Conservation (phyloP, 1,140 invertebrate genomes). For the Drosophila sechellia region DNA sequence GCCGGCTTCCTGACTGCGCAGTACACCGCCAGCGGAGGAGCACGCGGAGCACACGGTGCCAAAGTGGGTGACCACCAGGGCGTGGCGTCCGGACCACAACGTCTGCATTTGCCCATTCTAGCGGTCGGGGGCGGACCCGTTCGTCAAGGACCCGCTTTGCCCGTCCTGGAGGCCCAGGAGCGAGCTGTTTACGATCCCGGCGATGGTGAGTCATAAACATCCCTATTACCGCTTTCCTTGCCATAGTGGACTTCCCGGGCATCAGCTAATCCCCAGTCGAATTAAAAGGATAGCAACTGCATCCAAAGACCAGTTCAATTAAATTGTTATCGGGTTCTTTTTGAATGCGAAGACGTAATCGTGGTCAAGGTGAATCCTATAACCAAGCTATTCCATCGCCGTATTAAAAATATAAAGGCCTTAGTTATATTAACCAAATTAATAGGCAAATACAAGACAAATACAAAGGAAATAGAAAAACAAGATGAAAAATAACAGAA, state of each 20-base stretch:
- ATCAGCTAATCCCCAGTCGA: slow-evolving; percentile 11
- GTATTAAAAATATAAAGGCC: too few species aligned
- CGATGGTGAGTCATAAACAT: slow-evolving; percentile 77
- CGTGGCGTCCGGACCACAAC: slow-evolving; percentile 18
- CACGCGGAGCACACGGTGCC: neutral
- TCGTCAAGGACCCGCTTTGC: slow-evolving; percentile 17
- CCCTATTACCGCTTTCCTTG: slow-evolving; percentile 42
- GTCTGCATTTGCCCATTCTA: slow-evolving; percentile 16
- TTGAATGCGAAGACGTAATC: neutral
- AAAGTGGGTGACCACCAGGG: slow-evolving; percentile 7
- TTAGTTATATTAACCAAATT: too few species aligned
- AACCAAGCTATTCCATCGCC: too few species aligned
- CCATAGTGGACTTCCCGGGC: neutral
- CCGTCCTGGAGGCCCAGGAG: slow-evolving; percentile 60
- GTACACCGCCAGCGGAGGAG: slow-evolving; percentile 5
- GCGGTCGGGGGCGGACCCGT: slow-evolving; percentile 7
- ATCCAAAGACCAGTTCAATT: neutral
- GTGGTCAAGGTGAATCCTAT: too few species aligned
- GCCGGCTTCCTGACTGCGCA: slow-evolving; percentile 59
- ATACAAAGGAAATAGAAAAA: too few species aligned
- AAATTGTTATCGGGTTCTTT: neutral
- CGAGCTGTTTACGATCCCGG: slow-evolving; percentile 83
- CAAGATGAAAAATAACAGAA: too few species aligned
- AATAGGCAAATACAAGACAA: too few species aligned
- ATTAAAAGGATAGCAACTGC: slow-evolving; percentile 6